Evolutionary conservation across 2,888 invertebrate genomes (phyloP).

Genomic region (Cyclophora punctaria): DNA sequence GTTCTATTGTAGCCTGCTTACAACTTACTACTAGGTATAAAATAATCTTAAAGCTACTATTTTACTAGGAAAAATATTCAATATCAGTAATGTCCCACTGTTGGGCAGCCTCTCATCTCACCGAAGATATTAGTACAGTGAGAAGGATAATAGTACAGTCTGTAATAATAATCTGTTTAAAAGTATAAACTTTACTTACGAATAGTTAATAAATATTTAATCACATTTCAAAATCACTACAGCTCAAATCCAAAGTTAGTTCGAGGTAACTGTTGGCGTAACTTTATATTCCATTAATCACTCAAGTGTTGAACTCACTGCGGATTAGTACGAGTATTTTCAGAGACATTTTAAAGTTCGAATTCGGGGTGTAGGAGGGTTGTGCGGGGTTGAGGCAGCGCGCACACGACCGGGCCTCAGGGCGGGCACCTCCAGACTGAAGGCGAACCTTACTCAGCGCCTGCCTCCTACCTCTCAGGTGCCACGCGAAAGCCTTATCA

Average conservation of each 20-base stretch:
- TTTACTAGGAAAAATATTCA: background rate
- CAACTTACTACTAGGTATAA: background rate
- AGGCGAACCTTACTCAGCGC: constrained; percentile 16
- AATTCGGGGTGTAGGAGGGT: constrained; percentile 28
- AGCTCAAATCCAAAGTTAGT: constrained; percentile 46
- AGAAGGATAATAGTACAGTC: too few species aligned
- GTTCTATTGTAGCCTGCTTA: too few species aligned
- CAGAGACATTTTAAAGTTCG: constrained; percentile 54
- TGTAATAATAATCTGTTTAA: background rate
- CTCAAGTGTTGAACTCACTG: constrained; percentile 36
- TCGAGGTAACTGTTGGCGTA: constrained; percentile 23
- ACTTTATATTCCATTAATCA: constrained; percentile 45
- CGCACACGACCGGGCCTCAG: constrained; percentile 28
- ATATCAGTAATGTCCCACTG: background rate
- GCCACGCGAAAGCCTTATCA: constrained; percentile 16
- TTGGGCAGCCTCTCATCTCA: too few species aligned
- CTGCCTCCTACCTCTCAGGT: constrained; percentile 14
- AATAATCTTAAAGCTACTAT: background rate
- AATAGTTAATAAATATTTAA: constrained; percentile 35
- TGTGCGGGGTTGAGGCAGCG: constrained; percentile 18
- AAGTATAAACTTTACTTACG: constrained; percentile 30
- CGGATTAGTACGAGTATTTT: constrained; percentile 26
- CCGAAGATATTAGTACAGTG: too few species aligned
- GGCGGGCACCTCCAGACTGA: constrained; percentile 45
- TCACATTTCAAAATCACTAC: constrained; percentile 64